Evolutionary conservation across 2,888 invertebrate genomes (phyloP), one percentile per base, ranked within the genome.

Genomic region (Drosophila nr. fundita): DNA sequence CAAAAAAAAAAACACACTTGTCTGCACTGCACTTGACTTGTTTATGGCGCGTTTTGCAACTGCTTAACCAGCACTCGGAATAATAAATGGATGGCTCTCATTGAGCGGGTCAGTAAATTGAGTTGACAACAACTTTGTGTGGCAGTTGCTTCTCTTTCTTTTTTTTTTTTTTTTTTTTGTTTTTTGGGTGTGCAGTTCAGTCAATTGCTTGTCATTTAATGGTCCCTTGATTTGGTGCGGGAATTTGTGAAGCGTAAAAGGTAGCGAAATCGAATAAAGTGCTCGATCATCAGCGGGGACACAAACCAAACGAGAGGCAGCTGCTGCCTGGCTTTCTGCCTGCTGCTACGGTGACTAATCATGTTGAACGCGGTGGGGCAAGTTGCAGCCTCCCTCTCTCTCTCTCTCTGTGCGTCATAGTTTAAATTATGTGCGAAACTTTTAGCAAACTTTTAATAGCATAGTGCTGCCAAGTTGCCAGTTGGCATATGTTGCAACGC

Each of bases 361-460:
- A 82, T 80, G 71, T 67, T 62, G 69, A 74, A 73, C 62, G 57
- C 10, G n/a, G 45, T 15, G 48, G 49, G 7, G 48, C 7, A 57
- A 62, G 59, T 68, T 70, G 69, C 64, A 50, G 52, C 66, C 63
- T 71, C 63, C 30, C 52, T 55, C 34, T 15, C 24, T n/a, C 10
- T n/a, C 10, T 42, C 21, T 27, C 18, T 15, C 5, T 29, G 65
- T 74, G 49, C 84, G 81, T 82, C 85, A 80, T 81, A 82, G 89
- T 81, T 85, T 80, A 86, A 90, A 87, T 90, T 90, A 87, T 86
- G 83, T 86, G 83, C 75, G 58, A 83, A 90, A 90, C 70, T 87
- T 89, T 82, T 64, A 24, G 59, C 57, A 76, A 90, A 89, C 78
- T 90, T 89, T 89, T 89, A 90, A 90, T 89, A 82, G 90, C 86